Percentiles rank a stretch among this genome's conserved stretches.
phyloP scores from a whole-genome alignment of 2,113 vertebrate species.

The Gasterosteus aculeatus region DNA sequence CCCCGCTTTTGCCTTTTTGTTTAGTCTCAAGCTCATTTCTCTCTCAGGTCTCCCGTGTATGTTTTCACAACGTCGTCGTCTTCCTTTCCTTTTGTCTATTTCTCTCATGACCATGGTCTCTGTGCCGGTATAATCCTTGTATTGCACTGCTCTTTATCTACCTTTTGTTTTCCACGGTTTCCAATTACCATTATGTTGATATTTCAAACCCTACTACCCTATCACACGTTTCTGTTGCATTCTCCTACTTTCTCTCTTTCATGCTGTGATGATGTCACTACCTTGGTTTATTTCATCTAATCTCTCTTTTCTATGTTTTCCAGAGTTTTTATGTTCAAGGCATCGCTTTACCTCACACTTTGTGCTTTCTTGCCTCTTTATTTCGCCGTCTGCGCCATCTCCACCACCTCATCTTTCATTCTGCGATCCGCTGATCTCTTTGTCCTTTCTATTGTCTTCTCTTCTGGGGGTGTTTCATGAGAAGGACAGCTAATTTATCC shows the following conservation, averaged over 20 bases:
- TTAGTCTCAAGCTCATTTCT: neutral
- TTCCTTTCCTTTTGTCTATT: constrained; percentile 5
- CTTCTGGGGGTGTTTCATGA: constrained; percentile 90
- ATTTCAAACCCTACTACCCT: constrained; percentile 31
- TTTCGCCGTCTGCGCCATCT: constrained; percentile 38
- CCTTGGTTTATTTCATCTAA: constrained; percentile 80
- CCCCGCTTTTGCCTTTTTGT: neutral
- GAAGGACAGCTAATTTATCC: constrained; percentile 93
- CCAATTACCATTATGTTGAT: constrained; percentile 40
- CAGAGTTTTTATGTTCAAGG: constrained; percentile 84
- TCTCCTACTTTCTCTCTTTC: constrained; percentile 51
- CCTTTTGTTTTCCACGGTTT: constrained; percentile 48
- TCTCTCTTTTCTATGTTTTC: constrained; percentile 85
- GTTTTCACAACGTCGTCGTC: neutral
- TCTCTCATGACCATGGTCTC: constrained; percentile 25
- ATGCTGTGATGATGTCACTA: constrained; percentile 50
- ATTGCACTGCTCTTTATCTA: constrained; percentile 43
- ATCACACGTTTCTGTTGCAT: constrained; percentile 30
- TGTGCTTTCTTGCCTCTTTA: constrained; percentile 57
- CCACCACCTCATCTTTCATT: constrained; percentile 69
- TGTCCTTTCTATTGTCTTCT: constrained; percentile 82
- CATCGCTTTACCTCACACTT: constrained; percentile 77
- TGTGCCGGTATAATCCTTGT: constrained; percentile 25
- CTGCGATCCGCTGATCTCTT: constrained; percentile 87
- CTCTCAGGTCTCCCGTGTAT: neutral